Conservation (phyloP, 2,888 invertebrate genomes). For the Epinotia bilunana region DNA sequence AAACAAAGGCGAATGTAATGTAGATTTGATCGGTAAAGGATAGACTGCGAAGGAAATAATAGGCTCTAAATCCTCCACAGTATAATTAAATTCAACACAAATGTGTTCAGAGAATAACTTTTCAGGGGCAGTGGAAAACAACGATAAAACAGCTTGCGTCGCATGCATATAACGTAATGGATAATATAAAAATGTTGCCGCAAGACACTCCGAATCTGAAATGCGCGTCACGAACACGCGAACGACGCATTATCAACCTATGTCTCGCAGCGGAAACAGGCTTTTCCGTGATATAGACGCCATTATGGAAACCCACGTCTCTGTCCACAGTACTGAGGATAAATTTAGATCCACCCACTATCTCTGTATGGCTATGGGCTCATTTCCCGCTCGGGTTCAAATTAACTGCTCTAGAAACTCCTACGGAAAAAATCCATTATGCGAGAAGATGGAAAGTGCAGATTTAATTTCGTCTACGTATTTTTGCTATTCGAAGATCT, state of each 20-base stretch:
- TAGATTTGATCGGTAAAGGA: slow-evolving; percentile 3
- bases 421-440: slow-evolving; percentile 21
- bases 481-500: background rate
- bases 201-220: slow-evolving; percentile 3
- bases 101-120: slow-evolving; percentile 12
- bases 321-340: slow-evolving; percentile 52
- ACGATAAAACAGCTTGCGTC: slow-evolving; percentile 6
- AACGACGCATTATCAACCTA: slow-evolving; percentile 30
- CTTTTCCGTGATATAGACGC: slow-evolving; percentile 46
- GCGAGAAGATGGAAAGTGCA: slow-evolving; percentile 47
- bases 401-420: slow-evolving; percentile 34
- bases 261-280: slow-evolving; percentile 39
- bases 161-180: background rate
- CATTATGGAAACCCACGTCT: slow-evolving; percentile 46
- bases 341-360: slow-evolving; percentile 67
- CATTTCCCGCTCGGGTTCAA: slow-evolving; percentile 39
- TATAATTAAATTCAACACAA: slow-evolving; percentile 29
- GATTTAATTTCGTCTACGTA: slow-evolving; percentile 50
- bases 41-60: slow-evolving; percentile 9
- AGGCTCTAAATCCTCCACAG: background rate
- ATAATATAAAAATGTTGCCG: slow-evolving; percentile 29
- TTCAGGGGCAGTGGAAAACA: slow-evolving; percentile 19
- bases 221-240: slow-evolving; percentile 31
- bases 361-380: slow-evolving; percentile 21
- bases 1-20: slow-evolving; percentile 16